These are phyloP conservation scores for Lacanobia oleracea DNA, from an alignment of 2,888 invertebrate species.

Conservation along the genomic window DNA sequence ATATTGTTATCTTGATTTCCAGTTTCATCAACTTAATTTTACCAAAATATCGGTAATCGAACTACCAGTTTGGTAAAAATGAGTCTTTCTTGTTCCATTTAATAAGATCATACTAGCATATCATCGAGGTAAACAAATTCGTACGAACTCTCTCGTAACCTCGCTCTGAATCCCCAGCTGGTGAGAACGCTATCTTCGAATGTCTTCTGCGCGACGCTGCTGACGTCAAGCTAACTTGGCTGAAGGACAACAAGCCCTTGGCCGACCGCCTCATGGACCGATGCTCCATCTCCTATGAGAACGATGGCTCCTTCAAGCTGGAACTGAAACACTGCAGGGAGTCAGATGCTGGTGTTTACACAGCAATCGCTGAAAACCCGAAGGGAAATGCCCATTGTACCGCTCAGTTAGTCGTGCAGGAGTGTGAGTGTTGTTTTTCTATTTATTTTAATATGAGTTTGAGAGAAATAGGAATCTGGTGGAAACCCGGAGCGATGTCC, in stretches of 20 bases:
- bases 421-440: conserved; percentile 91
- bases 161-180: conserved; percentile 92
- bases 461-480: conserved; percentile 17
- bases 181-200: conserved; percentile 95
- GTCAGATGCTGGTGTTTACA: conserved; percentile 97
- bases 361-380: conserved; percentile 95
- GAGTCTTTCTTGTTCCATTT: not conserved
- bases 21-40: conserved; percentile 23
- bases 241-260: conserved; percentile 96
- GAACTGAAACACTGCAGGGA: conserved; percentile 94
- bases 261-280: conserved; percentile 94
- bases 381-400: conserved; percentile 96
- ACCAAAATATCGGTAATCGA: conserved; percentile 3
- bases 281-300: conserved; percentile 91
- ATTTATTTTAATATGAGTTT: conserved; percentile 31
- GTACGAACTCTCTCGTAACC: conserved; percentile 81
- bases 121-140: conserved; percentile 62
- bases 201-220: conserved; percentile 92
- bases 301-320: conserved; percentile 92
- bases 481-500: not conserved
- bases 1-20: not conserved
- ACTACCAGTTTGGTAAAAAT: conserved; percentile 2
- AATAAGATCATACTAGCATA: conserved; percentile 24
- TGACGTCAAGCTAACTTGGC: conserved; percentile 93
- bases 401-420: conserved; percentile 96